A percentile compares a stretch with the other conserved stretches of the same genome.
phyloP scores from a whole-genome alignment of 2,888 invertebrate genomes.

The Drosophila diplacantha region DNA sequence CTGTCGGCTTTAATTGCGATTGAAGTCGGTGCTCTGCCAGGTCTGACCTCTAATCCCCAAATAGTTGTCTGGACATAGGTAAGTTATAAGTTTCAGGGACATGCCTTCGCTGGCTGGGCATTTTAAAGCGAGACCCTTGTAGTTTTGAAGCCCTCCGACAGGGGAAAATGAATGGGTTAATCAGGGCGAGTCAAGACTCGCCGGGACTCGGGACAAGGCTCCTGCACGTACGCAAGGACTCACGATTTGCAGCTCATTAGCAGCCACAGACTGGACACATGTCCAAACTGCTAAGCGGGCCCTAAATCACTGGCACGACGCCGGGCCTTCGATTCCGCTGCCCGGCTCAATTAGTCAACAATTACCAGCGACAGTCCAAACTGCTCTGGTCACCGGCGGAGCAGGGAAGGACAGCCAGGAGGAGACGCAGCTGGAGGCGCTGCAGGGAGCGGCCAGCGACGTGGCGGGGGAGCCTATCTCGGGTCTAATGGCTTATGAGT shows the following conservation, averaged over 20 bases:
- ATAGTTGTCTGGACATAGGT: neutral
- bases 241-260: slow-evolving; percentile 72
- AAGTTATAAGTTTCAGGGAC: slow-evolving; percentile 4
- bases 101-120: neutral
- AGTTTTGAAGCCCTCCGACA: neutral
- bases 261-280: slow-evolving; percentile 63
- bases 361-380: slow-evolving; percentile 64
- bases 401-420: slow-evolving; percentile 33
- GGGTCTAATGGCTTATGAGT: slow-evolving; percentile 71
- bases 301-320: slow-evolving; percentile 68
- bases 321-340: slow-evolving; percentile 37
- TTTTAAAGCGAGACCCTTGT: neutral
- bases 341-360: slow-evolving; percentile 66
- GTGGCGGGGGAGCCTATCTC: slow-evolving; percentile 29
- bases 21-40: slow-evolving; percentile 1
- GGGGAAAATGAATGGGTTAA: slow-evolving; percentile 20
- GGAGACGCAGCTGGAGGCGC: slow-evolving; percentile 1
- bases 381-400: slow-evolving; percentile 36
- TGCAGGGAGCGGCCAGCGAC: neutral
- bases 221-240: slow-evolving; percentile 59
- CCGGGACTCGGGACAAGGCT: too few species aligned
- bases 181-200: slow-evolving; percentile 15
- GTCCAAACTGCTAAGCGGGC: slow-evolving; percentile 66
- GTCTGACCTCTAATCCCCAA: slow-evolving; percentile 5
- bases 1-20: slow-evolving; percentile 3